These are phyloP conservation scores for Synanthedon tipuliformis DNA, from an alignment of 2,888 invertebrate species.

Conservation along the genomic window DNA sequence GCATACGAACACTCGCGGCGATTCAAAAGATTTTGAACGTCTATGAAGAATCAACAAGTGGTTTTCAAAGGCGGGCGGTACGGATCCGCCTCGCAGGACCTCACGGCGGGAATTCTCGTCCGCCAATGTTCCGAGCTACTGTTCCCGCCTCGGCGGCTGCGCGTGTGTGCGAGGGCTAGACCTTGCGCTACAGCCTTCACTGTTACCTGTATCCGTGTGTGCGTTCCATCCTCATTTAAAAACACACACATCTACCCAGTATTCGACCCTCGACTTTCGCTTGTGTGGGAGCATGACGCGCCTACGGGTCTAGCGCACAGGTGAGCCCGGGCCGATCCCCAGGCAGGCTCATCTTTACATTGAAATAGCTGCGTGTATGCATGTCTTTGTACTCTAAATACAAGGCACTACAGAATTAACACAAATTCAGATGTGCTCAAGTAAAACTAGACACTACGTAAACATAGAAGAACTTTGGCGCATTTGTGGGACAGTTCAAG, in stretches of 20 bases:
- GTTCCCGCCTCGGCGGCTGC: slow-evolving; percentile 17
- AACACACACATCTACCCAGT: slow-evolving; percentile 7
- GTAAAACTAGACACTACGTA: neutral
- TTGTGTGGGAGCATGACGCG: slow-evolving; percentile 45
- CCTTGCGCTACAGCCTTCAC: slow-evolving; percentile 21
- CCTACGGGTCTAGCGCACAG: slow-evolving; percentile 54
- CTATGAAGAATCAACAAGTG: slow-evolving; percentile 59
- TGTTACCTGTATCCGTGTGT: slow-evolving; percentile 18
- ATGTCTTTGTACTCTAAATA: neutral
- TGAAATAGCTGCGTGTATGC: slow-evolving; percentile 52
- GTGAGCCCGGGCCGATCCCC: slow-evolving; percentile 61
- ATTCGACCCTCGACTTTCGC: slow-evolving; percentile 10
- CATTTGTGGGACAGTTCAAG: slow-evolving; percentile 16
- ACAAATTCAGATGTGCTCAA: neutral
- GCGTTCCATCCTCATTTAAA: slow-evolving; percentile 7
- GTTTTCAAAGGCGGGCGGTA: slow-evolving; percentile 47
- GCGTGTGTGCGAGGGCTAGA: slow-evolving; percentile 8
- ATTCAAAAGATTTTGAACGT: slow-evolving; percentile 34
- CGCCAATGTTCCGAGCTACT: slow-evolving; percentile 49
- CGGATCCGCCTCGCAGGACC: slow-evolving; percentile 34
- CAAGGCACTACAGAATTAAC: neutral
- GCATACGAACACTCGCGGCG: slow-evolving; percentile 34
- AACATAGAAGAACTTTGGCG: slow-evolving; percentile 1
- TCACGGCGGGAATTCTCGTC: slow-evolving; percentile 62
- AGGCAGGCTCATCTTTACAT: slow-evolving; percentile 46